Evolutionary conservation across 2,113 vertebrate genomes (phyloP).

Genomic region (Cinclus cinclus): DNA sequence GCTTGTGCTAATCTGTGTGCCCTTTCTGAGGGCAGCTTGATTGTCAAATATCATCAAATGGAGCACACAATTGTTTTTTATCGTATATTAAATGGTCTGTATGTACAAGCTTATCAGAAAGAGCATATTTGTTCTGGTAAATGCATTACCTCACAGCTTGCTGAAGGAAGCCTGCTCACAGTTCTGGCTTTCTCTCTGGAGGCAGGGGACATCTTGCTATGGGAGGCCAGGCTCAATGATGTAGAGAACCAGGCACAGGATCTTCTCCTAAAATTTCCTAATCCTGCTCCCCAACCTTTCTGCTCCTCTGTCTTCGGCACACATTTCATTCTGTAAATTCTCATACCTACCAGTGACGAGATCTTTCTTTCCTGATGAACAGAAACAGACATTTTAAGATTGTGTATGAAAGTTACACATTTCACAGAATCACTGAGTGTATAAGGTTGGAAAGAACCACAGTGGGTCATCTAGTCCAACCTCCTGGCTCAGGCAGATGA

Average conservation of each 20-base stretch:
- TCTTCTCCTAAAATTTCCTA: neutral
- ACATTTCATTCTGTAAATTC: neutral
- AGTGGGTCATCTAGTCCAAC: neutral
- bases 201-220: neutral
- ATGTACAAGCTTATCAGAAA: neutral
- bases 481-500: neutral
- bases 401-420: neutral
- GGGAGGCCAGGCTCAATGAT: neutral
- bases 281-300: neutral
- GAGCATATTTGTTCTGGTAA: neutral
- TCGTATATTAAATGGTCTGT: neutral
- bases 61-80: neutral
- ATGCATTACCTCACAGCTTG: neutral
- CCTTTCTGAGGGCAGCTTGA: neutral
- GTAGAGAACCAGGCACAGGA: neutral
- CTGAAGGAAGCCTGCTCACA: neutral
- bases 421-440: neutral
- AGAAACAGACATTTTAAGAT: neutral
- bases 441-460: neutral
- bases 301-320: neutral
- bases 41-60: neutral
- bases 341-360: neutral
- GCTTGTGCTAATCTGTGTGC: neutral
- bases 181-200: neutral
- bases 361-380: neutral